phyloP scores from a whole-genome alignment of 2,888 invertebrate genomes.

The Tribolium freemani region DNA sequence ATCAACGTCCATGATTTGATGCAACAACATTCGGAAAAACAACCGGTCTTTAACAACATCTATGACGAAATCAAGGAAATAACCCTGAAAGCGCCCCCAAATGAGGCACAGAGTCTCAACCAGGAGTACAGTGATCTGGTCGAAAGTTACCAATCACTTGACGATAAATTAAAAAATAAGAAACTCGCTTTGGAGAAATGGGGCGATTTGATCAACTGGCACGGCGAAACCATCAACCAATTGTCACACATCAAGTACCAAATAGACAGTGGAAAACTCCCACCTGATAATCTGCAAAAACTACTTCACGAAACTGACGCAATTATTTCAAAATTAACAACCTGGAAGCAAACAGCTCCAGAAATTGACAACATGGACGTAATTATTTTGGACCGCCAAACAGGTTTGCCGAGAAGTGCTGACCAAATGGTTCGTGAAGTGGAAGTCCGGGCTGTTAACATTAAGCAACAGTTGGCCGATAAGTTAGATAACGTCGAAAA shows the following conservation, averaged over 20 bases:
- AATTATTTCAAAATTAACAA: conserved; percentile 76
- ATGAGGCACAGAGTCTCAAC: conserved; percentile 80
- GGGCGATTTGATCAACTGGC: conserved; percentile 86
- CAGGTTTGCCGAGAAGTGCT: conserved; percentile 81
- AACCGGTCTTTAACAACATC: conserved; percentile 82
- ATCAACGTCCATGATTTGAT: conserved; percentile 84
- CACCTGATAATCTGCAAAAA: conserved; percentile 78
- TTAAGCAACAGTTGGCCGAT: conserved; percentile 77
- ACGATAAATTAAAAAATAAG: conserved; percentile 81
- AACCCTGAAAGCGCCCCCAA: conserved; percentile 77
- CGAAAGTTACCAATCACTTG: conserved; percentile 82
- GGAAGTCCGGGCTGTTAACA: conserved; percentile 77
- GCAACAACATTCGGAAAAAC: conserved; percentile 89
- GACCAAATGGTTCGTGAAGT: conserved; percentile 80
- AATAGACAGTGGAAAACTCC: conserved; percentile 81
- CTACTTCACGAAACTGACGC: conserved; percentile 79
- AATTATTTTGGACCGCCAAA: conserved; percentile 79
- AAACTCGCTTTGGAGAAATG: conserved; percentile 84
- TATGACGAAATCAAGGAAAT: conserved; percentile 88
- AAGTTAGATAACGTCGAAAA: conserved; percentile 79
- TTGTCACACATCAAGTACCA: conserved; percentile 86
- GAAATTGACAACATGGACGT: conserved; percentile 78
- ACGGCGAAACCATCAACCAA: conserved; percentile 84
- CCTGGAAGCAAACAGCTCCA: conserved; percentile 80
- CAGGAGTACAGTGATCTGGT: conserved; percentile 83